Percentiles rank a stretch among this genome's conserved stretches.
Evolutionary conservation across 2,113 vertebrate species (phyloP).

Genomic region (Sceloporus tristichus): DNA sequence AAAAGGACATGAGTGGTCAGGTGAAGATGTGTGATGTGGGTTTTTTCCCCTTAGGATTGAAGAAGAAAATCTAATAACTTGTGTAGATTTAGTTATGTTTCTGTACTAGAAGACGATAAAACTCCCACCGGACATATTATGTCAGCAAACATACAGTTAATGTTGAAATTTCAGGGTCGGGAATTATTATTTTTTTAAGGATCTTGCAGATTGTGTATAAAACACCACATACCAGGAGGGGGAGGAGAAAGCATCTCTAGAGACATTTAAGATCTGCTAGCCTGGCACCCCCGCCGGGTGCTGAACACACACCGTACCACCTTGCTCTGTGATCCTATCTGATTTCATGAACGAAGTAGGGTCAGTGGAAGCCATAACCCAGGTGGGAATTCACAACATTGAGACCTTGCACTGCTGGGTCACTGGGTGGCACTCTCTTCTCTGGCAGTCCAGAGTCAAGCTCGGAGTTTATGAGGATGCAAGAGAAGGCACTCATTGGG

Average conservation of each 20-base stretch:
- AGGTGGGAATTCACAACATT: conserved; percentile 28
- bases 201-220: conserved; percentile 20
- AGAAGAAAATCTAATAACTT: not conserved
- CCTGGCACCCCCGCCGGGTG: conserved; percentile 51
- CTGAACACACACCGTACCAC: conserved; percentile 57
- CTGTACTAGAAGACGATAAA: not conserved
- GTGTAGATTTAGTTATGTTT: not conserved
- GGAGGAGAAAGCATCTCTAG: conserved; percentile 47
- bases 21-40: too few relatives aligned
- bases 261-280: conserved; percentile 48
- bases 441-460: not conserved
- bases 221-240: too few relatives aligned
- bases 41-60: too few relatives aligned
- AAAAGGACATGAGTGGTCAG: too few relatives aligned
- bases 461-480: not conserved
- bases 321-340: conserved; percentile 43
- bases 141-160: conserved; percentile 50
- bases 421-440: not conserved
- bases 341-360: conserved; percentile 58
- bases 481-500: not conserved
- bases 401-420: conserved; percentile 10
- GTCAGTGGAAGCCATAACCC: conserved; percentile 57
- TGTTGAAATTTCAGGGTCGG: not conserved
- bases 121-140: not conserved
- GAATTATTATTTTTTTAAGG: not conserved